Percentiles rank a stretch among this genome's conserved stretches.
phyloP scores from a whole-genome alignment of 1,140 invertebrate genomes.

The Microplitis mediator region DNA sequence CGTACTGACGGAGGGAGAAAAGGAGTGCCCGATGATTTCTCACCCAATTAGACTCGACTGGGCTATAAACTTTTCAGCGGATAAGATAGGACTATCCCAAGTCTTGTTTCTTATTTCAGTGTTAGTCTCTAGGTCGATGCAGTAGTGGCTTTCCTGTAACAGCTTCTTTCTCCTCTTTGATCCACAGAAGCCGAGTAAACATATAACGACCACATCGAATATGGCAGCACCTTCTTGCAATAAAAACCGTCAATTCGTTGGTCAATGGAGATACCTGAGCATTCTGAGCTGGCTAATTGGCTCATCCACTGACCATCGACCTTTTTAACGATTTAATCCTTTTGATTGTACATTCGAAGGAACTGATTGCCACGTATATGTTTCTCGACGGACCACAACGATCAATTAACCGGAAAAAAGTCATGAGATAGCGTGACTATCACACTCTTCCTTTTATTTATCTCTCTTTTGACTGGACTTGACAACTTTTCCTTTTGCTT shows the following conservation, averaged over 20 bases:
- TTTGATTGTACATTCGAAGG: constrained; percentile 22
- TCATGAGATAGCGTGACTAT: constrained; percentile 41
- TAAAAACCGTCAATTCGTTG: neutral
- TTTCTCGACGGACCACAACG: constrained; percentile 34
- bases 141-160: neutral
- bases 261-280: constrained; percentile 39
- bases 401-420: constrained; percentile 55
- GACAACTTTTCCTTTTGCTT: neutral
- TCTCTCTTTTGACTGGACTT: neutral
- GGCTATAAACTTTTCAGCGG: constrained; percentile 60
- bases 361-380: neutral
- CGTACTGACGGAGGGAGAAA: constrained; percentile 50
- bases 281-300: constrained; percentile 53
- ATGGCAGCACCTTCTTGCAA: neutral
- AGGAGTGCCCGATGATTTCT: constrained; percentile 61
- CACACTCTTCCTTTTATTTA: neutral
- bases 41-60: constrained; percentile 62
- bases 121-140: constrained; percentile 18
- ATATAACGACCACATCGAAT: neutral
- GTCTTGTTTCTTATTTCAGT: constrained; percentile 38
- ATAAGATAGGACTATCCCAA: constrained; percentile 57
- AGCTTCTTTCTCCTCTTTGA: constrained; percentile 4
- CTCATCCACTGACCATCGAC: constrained; percentile 48
- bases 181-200: neutral
- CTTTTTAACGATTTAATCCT: constrained; percentile 33